Evolutionary conservation across 2,113 vertebrate genomes (phyloP), one percentile per base, ranked within the genome.

Genomic region (Stomatorhinus ivindoensis): DNA sequence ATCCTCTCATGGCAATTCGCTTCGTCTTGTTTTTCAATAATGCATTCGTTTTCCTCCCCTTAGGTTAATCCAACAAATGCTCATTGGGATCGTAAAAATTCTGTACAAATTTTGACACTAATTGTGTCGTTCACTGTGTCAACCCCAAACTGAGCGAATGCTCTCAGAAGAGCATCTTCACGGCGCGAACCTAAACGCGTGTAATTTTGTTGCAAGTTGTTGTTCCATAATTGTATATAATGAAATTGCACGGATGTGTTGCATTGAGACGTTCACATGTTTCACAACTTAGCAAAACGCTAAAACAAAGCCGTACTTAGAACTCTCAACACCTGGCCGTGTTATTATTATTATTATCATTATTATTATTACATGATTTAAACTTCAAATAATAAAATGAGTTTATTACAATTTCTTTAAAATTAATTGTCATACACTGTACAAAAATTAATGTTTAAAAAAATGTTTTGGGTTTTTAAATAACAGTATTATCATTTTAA

Each of bases 351-450:
- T 82, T 82, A 21, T 83, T 44, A 13, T 21, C 24, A 35, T 82
- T 39, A 27, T 65, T 65, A n/a, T 69, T 27, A 69, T 69, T 73
- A 73, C 13, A 42, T 6, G 73, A 80, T 46, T 84, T 46, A 84
- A 47, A 84, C 24, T 13, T 83, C 80, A 27, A n/a, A 84, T 27
- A 21, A 84, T 84, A 47, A n/a, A 21, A 8, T 84, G 11, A 94
- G 93, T 92, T 93, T 94, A 93, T 93, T 94, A 92, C 24, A 3
- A 39, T 82, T 15, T 11, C 89, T 92, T 91, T 92, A 94, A 91
- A 89, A 91, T 91, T 93, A 93, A 90, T 93, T 93, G 94, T 95
- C 93, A 46, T 47, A 5, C 3, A 7, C 5, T 24, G 11, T 61
- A 10, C 3, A 65, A n/a, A 65, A 31, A 69, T 69, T 1, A 31